These are phyloP conservation scores for Folsomia candida DNA, from an alignment of 2,888 invertebrate species.

Conservation along the genomic window DNA sequence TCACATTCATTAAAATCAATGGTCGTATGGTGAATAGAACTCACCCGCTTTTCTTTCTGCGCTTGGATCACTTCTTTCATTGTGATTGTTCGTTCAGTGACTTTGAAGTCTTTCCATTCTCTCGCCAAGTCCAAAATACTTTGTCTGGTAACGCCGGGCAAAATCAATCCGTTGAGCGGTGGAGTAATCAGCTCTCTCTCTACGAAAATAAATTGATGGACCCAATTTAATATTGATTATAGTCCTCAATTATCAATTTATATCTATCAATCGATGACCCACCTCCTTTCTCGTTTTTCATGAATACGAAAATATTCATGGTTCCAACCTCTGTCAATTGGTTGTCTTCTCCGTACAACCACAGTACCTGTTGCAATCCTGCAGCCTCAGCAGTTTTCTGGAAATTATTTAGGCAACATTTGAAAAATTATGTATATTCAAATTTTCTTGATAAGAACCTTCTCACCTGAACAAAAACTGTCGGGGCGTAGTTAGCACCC, in stretches of 20 bases:
- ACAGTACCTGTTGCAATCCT: constrained; percentile 90
- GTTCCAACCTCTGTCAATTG: constrained; percentile 95
- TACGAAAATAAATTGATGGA: constrained; percentile 54
- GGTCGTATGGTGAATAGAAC: constrained; percentile 52
- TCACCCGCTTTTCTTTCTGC: constrained; percentile 76
- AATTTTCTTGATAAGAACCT: too few species aligned
- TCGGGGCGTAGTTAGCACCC: constrained; percentile 90
- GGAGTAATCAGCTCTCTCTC: constrained; percentile 90
- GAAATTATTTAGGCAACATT: not conserved
- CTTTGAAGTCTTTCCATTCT: constrained; percentile 82
- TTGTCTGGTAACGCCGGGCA: constrained; percentile 90
- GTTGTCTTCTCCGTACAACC: constrained; percentile 92
- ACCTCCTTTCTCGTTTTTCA: constrained; percentile 87
- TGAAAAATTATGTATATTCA: not conserved
- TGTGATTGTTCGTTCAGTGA: constrained; percentile 74
- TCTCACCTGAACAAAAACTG: constrained; percentile 67
- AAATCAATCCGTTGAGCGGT: constrained; percentile 85
- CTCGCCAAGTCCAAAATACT: constrained; percentile 77
- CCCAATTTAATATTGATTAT: constrained; percentile 7
- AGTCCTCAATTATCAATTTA: too few species aligned
- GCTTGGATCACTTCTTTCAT: constrained; percentile 78
- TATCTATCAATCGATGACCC: too few species aligned
- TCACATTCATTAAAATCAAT: not conserved
- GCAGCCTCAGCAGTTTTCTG: constrained; percentile 69
- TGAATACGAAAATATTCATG: constrained; percentile 94